A percentile compares a stretch with the other conserved stretches of the same genome.
Conservation (phyloP, 2,797 vertebrate genomes). For the Syngnathus acus region DNA sequence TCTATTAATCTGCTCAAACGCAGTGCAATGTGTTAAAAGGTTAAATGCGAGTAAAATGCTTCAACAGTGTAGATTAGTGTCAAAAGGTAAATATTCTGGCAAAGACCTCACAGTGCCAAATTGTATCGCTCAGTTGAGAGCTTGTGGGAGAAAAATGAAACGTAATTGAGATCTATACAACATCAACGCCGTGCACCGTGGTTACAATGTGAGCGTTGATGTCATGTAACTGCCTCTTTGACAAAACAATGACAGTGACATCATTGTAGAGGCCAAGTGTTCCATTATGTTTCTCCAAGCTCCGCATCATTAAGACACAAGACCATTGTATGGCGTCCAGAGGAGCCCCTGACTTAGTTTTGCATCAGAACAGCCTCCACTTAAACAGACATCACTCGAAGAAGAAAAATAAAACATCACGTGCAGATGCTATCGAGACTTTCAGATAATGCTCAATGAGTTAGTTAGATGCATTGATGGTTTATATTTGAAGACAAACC, state of each 20-base stretch:
- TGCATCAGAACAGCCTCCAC: conserved; percentile 45
- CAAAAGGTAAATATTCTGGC: not conserved
- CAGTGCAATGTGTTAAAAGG: conserved; percentile 24
- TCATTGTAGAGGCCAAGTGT: conserved; percentile 41
- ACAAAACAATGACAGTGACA: conserved; percentile 33
- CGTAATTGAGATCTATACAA: conserved; percentile 31
- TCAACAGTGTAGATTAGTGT: not conserved
- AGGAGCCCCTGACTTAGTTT: conserved; percentile 58
- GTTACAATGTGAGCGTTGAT: conserved; percentile 20
- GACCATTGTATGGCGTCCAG: conserved; percentile 56
- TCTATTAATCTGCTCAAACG: conserved; percentile 34
- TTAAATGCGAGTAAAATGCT: conserved; percentile 16
- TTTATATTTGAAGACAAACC: conserved; percentile 57
- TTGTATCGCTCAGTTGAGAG: not conserved
- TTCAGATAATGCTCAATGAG: conserved; percentile 21
- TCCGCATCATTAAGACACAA: conserved; percentile 56
- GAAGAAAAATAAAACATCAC: conserved; percentile 37
- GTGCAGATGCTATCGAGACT: conserved; percentile 43
- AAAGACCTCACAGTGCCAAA: conserved; percentile 3
- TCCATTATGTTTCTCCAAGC: conserved; percentile 32
- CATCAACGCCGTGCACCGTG: conserved; percentile 27
- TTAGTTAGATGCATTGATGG: too few species aligned
- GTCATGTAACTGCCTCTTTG: conserved; percentile 30
- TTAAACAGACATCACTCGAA: conserved; percentile 46
- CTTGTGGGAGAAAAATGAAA: conserved; percentile 9